Evolutionary conservation across 2,888 invertebrate genomes (phyloP).

Genomic region (Elegia similella): DNA sequence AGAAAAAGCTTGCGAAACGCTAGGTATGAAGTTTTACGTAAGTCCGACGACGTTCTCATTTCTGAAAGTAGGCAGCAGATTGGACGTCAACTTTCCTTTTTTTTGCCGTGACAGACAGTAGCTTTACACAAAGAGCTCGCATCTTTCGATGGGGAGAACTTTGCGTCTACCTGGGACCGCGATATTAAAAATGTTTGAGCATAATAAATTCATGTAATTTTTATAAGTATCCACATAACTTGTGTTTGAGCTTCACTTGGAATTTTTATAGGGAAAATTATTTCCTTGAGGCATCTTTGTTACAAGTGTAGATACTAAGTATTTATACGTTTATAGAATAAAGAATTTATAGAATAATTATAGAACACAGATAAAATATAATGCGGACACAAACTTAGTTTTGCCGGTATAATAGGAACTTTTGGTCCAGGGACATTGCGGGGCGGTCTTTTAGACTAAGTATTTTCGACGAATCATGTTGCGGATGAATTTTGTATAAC

Average conservation of each 20-base stretch:
- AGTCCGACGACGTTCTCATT: constrained; percentile 56
- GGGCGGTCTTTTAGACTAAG: too few species aligned
- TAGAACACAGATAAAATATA: too few species aligned
- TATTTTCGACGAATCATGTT: too few species aligned
- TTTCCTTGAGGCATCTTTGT: not conserved
- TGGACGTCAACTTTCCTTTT: constrained; percentile 65
- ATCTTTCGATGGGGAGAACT: constrained; percentile 50
- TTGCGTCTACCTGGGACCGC: constrained; percentile 39
- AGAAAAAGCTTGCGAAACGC: constrained; percentile 36
- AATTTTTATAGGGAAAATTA: not conserved
- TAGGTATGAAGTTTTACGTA: constrained; percentile 43
- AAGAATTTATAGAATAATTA: too few species aligned
- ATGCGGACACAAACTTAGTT: too few species aligned
- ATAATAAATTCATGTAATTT: constrained; percentile 20
- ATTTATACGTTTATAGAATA: not conserved
- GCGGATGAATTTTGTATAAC: too few species aligned
- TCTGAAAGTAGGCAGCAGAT: constrained; percentile 66
- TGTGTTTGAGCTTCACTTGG: not conserved
- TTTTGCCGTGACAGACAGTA: constrained; percentile 53
- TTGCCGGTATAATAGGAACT: too few species aligned
- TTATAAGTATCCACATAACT: constrained; percentile 11
- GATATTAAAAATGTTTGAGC: constrained; percentile 38
- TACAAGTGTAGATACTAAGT: not conserved
- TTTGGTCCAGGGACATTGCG: too few species aligned
- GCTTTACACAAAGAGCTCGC: constrained; percentile 54